Evolutionary conservation across 2,113 vertebrate species (phyloP).

Genomic region (Redunca redunca): DNA sequence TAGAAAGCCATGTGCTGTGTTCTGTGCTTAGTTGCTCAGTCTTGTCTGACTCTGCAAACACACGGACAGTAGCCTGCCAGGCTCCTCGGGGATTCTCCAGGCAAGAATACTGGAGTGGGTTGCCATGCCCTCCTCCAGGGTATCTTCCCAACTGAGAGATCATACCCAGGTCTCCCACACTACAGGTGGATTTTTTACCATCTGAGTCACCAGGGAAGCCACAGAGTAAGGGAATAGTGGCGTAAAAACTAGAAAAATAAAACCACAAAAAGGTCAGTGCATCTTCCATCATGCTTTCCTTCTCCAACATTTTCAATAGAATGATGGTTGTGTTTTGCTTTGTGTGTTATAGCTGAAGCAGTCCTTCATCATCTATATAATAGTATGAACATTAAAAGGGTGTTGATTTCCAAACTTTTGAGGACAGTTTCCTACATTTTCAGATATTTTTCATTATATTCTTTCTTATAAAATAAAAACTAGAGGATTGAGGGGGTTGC

Average conservation of each 20-base stretch:
- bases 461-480: background rate
- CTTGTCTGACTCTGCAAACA: background rate
- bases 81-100: background rate
- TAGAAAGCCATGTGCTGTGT: background rate
- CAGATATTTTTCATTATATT: background rate
- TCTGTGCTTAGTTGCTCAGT: background rate
- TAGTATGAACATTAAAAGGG: background rate
- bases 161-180: background rate
- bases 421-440: background rate
- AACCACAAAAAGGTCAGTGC: background rate
- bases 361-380: background rate
- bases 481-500: background rate
- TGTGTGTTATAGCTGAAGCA: background rate
- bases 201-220: background rate
- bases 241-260: background rate
- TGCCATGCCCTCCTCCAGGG: background rate
- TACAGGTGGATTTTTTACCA: background rate
- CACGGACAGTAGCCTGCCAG: fast-evolving
- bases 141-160: background rate
- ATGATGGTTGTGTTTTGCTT: background rate
- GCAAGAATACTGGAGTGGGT: background rate
- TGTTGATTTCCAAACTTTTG: background rate
- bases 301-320: background rate
- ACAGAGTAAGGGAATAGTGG: background rate
- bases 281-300: background rate